Evolutionary conservation across 1,140 invertebrate species (phyloP), one percentile per base, ranked within the genome.

Genomic region (Chironomus tepperi): DNA sequence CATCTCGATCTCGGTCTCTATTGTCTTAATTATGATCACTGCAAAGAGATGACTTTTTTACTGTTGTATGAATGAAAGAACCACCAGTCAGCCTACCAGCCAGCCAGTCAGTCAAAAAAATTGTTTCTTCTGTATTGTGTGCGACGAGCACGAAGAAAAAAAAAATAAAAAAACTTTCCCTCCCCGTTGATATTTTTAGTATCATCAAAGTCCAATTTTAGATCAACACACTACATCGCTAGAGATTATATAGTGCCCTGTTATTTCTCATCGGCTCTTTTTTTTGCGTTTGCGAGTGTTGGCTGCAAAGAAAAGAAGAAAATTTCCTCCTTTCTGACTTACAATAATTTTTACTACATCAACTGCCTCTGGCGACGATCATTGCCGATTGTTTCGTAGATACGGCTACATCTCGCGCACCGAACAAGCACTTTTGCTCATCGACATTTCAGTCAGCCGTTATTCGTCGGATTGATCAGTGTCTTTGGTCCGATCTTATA

Each of bases 391-490:
- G 18, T 19, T 70, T 21, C 16, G 16, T 70, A 16, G 18, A 10
- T 9, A 57, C 10, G 2, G n/a, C 47, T 57, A 57, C 47, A 57
- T 70, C 65, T 15, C 65, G 65, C 47, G 47, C 47, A 57, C 7
- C 47, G 47, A 57, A 70, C 16, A 70, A 12, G 16, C 19, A 19
- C 18, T 18, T 70, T 70, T 18, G 65, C 18, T 70, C 65, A 70
- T 70, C 65, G 47, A 70, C 65, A 18, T 70, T 70, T 70, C 19
- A 82, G 81, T 82, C 81, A 82, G 81, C 81, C 80, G 80, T 82
- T 78, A 80, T 79, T 82, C 80, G 81, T 82, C 81, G 81, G 81
- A 82, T 80, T 79, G 80, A 81, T 81, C 81, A 82, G 81, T 82
- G 79, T 79, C 79, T 75, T 81, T 79, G 79, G 79, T 78, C 78